Percentiles rank a stretch among this genome's conserved stretches.
These are phyloP conservation scores for Cataglyphis livida DNA, from an alignment of 2,888 invertebrate species.

Conservation along the genomic window DNA sequence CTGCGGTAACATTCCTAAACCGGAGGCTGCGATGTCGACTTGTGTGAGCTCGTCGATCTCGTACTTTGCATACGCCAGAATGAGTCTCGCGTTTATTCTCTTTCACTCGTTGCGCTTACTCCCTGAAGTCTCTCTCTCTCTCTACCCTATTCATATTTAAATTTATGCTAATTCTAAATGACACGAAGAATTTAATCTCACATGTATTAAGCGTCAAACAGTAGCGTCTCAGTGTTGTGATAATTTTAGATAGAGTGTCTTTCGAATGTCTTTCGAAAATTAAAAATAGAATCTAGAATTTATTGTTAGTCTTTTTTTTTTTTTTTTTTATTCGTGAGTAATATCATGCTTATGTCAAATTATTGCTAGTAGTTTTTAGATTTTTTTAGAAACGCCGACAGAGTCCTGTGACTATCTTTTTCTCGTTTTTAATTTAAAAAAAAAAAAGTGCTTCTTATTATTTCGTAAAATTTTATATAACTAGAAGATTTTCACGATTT, in stretches of 20 bases:
- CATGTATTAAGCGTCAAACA: not conserved
- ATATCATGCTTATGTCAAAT: not conserved
- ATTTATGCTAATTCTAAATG: conserved; percentile 33
- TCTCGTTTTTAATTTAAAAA: not conserved
- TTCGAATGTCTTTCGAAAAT: not conserved
- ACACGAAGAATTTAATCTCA: conserved; percentile 19
- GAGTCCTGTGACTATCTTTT: not conserved
- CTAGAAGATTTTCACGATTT: not conserved
- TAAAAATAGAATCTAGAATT: not conserved
- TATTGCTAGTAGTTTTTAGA: not conserved
- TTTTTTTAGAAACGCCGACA: conserved; percentile 3
- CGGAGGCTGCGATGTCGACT: conserved; percentile 46
- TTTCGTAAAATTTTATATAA: not conserved
- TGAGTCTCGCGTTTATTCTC: conserved; percentile 10
- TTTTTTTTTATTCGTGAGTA: not conserved
- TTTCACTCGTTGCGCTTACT: not conserved
- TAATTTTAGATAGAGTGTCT: not conserved
- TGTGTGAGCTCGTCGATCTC: conserved; percentile 47
- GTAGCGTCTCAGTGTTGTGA: not conserved
- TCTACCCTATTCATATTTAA: conserved; percentile 25
- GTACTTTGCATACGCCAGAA: conserved; percentile 38
- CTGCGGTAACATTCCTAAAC: conserved; percentile 66
- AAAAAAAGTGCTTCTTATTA: too few species aligned
- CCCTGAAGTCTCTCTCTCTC: not conserved
- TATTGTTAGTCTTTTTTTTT: too few species aligned